These are phyloP conservation scores for Hydrophis major DNA, from an alignment of 2,797 vertebrate species.

Conservation along the genomic window DNA sequence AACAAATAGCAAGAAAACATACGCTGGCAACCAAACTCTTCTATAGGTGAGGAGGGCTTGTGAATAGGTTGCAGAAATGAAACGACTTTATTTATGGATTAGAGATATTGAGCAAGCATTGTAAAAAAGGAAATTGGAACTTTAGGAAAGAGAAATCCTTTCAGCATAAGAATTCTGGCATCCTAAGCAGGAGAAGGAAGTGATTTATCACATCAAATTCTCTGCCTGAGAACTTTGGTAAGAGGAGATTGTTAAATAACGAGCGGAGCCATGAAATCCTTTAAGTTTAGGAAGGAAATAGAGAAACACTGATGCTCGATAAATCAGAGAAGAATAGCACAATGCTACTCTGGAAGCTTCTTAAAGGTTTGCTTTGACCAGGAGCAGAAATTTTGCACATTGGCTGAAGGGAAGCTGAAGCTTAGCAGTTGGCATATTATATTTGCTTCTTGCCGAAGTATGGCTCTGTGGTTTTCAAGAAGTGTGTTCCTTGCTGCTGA, in stretches of 20 bases:
- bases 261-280: not conserved
- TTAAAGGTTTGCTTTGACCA: not conserved
- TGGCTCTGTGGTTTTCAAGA: not conserved
- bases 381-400: not conserved
- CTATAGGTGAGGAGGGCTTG: not conserved
- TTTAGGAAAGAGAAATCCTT: conserved; percentile 5
- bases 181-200: not conserved
- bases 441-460: not conserved
- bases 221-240: not conserved
- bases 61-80: not conserved
- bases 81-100: not conserved
- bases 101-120: not conserved
- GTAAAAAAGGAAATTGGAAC: not conserved
- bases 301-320: not conserved
- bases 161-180: conserved; percentile 50
- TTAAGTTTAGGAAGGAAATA: not conserved
- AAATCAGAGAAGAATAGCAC: not conserved
- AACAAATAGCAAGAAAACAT: not conserved
- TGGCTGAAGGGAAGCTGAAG: not conserved
- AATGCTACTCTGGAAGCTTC: not conserved
- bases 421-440: not conserved
- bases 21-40: not conserved
- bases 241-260: not conserved
- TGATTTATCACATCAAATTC: not conserved
- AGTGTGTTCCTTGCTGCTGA: not conserved